A percentile compares a stretch with the other conserved stretches of the same genome.
Conservation (phyloP, 2,113 vertebrate species). For the Gobius niger region DNA sequence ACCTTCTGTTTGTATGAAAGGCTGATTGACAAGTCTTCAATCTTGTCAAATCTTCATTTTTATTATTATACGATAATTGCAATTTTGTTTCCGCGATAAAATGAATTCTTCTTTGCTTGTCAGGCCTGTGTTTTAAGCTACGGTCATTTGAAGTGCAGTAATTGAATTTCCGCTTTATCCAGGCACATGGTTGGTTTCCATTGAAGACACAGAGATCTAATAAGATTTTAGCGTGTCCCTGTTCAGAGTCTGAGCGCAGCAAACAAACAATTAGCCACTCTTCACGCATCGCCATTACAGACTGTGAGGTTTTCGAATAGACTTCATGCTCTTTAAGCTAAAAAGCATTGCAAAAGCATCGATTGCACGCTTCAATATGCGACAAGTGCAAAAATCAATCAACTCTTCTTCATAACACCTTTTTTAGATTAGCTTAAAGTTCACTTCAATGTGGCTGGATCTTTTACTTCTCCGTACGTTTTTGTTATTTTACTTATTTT, state of each 20-base stretch:
- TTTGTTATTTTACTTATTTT: too few relatives aligned
- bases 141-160: neutral
- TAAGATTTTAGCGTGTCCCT: slow-evolving; percentile 1
- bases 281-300: neutral
- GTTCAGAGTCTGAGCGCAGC: neutral
- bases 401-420: slow-evolving; percentile 22
- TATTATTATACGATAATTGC: too few relatives aligned
- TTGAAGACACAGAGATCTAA: neutral
- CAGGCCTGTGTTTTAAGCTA: too few relatives aligned
- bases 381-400: slow-evolving; percentile 55
- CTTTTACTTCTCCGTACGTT: too few relatives aligned
- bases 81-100: too few relatives aligned
- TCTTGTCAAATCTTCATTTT: too few relatives aligned
- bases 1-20: too few relatives aligned
- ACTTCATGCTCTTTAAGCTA: slow-evolving; percentile 12
- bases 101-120: too few relatives aligned
- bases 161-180: neutral
- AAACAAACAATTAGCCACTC: neutral
- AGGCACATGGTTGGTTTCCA: neutral
- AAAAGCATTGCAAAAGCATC: slow-evolving; percentile 34
- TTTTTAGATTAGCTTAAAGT: slow-evolving; percentile 2
- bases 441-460: neutral
- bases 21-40: too few relatives aligned
- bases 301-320: neutral
- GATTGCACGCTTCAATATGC: slow-evolving; percentile 31